phyloP scores from a whole-genome alignment of 2,797 vertebrate genomes.

The Lagocephalus sceleratus region DNA sequence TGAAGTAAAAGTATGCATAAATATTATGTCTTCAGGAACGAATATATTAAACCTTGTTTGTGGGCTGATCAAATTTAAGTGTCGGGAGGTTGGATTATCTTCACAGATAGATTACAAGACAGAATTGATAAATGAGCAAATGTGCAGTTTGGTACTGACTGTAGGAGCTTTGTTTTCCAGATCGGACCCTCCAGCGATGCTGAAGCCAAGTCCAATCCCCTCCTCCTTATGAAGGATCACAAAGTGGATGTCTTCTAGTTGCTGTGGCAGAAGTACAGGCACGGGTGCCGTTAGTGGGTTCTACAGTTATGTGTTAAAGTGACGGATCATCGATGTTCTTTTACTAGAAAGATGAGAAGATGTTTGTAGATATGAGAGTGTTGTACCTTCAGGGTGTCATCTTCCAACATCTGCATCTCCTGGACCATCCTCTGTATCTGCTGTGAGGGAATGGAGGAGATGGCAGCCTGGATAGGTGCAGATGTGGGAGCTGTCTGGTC shows the following conservation, averaged over 20 bases:
- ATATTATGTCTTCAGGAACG: no score
- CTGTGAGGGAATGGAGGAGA: constrained; percentile 83
- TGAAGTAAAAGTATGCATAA: no score
- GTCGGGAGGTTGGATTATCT: no score
- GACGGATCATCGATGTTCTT: no score
- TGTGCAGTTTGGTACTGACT: constrained; percentile 71
- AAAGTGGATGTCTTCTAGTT: constrained; percentile 88
- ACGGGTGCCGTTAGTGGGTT: background rate
- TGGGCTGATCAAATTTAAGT: no score
- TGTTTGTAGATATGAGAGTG: no score
- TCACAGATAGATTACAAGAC: no score
- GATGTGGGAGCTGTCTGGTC: constrained; percentile 56
- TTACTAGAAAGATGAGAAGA: no score
- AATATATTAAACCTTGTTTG: no score
- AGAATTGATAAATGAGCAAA: no score
- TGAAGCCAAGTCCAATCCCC: constrained; percentile 90
- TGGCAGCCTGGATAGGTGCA: constrained; percentile 78
- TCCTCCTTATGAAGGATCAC: constrained; percentile 93
- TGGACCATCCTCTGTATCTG: constrained; percentile 83
- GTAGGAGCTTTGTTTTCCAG: constrained; percentile 87
- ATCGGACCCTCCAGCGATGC: constrained; percentile 89
- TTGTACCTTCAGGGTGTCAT: constrained; percentile 84
- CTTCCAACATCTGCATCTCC: constrained; percentile 85
- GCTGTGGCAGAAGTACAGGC: constrained; percentile 66
- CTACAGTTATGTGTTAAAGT: no score